Evolutionary conservation across 2,797 vertebrate species (phyloP), one percentile per base, ranked within the genome.

Genomic region (Spinus pinus): DNA sequence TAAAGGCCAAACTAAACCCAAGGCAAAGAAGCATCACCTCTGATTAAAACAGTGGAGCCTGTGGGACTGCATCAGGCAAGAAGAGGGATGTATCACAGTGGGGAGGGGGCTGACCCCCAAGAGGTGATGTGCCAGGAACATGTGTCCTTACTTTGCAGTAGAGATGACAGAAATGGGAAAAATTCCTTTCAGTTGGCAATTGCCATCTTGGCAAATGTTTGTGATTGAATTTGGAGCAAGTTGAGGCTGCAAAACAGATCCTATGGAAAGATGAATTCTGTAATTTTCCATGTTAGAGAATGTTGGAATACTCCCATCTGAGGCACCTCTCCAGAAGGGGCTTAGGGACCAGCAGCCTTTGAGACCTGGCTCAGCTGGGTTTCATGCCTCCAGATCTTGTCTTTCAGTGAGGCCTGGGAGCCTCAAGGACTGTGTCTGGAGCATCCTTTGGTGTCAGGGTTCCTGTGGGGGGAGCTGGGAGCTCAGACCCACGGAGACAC

Each of bases 301-400:
- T 12, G 20, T 7, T 54, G 44, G 42, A 66, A 33, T 30, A 7
- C 27, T 62, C 17, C 21, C 22, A 21, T 24, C 49, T 49, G 81
- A 84, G 30, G 8, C 41, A 15, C 22, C 24, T 72, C 5, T 81
- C 19, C 28, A 12, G 58, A 41, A 71, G 23, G 21, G 65, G 22
- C 28, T 78, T 24, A 67, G 62, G 33, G 62, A 64, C 6, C 16
- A 72, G 11, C 79, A 78, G 2, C 21, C 35, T 72, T 25, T 81
- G 41, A 75, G 41, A 28, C 3, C 1, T 23, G 41, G 8, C 25
- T 71, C 0, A 1, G 33, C 7, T 0, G 0, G 24, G 28, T 37
- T 15, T 25, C 39, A 18, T 28, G 14, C 9, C 30, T 79, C 37
- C 39, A 71, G 33, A 35, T 28, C 39, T 61, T 62, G 27, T 61